These are phyloP conservation scores for Nematostella vectensis DNA, from an alignment of 92 coral and sea anemone species.

Conservation along the genomic window DNA sequence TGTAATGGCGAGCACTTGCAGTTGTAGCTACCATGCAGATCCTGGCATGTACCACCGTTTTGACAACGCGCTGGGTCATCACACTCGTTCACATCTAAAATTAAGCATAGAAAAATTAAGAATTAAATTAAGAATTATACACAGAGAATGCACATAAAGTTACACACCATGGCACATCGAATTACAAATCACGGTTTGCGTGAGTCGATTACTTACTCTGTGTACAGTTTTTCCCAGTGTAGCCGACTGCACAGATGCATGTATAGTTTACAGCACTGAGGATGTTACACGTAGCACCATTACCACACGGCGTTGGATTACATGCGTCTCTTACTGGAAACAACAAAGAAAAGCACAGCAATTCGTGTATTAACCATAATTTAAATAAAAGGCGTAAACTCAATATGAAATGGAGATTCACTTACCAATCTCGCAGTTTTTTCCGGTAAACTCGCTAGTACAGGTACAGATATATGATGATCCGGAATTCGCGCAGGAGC, in stretches of 20 bases:
- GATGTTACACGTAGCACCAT: conserved; percentile 8
- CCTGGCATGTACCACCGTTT: background rate
- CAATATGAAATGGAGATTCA: background rate
- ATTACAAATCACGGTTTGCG: no score
- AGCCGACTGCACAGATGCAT: conserved; percentile 8
- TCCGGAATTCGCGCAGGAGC: conserved; percentile 10
- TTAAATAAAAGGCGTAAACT: background rate
- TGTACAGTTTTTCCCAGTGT: conserved; percentile 16
- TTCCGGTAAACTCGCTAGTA: conserved; percentile 11
- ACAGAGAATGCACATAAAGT: no score
- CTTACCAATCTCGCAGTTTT: conserved; percentile 19
- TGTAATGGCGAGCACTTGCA: conserved; percentile 2
- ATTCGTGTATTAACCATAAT: no score
- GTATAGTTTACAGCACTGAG: background rate
- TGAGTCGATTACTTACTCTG: conserved; percentile 16
- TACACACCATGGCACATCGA: no score
- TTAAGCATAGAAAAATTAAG: no score
- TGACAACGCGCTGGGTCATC: background rate
- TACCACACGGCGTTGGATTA: conserved; percentile 13
- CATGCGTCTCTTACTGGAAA: conserved; percentile 8
- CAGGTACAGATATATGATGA: conserved; percentile 13
- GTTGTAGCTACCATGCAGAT: conserved; percentile 6
- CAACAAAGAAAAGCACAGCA: background rate
- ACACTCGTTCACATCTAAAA: conserved; percentile 10
- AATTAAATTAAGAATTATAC: no score